Evolutionary conservation across 2,888 invertebrate genomes (phyloP).

Genomic region (Ormyrus labotus): DNA sequence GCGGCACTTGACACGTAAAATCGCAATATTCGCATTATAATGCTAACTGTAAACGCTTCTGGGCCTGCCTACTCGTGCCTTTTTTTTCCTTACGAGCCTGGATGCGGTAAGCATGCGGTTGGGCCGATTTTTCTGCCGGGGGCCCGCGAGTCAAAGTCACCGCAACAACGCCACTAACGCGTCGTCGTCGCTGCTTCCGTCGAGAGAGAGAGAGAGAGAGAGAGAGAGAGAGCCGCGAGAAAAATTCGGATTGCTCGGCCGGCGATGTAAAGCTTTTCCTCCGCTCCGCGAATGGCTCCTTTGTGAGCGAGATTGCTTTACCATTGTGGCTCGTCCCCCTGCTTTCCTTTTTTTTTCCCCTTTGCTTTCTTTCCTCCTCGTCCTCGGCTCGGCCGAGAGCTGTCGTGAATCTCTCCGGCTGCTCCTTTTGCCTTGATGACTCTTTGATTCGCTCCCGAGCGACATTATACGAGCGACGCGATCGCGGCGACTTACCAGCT

Average conservation of each 20-base stretch:
- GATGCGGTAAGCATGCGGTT: constrained; percentile 53
- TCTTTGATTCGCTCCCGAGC: constrained; percentile 20
- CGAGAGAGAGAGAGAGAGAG: background rate
- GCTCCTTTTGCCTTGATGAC: constrained; percentile 13
- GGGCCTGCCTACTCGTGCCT: background rate
- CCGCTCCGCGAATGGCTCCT: background rate
- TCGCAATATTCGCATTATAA: constrained; percentile 52
- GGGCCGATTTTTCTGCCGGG: constrained; percentile 30
- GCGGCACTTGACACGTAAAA: constrained; percentile 44
- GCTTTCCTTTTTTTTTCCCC: background rate
- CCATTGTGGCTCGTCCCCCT: background rate
- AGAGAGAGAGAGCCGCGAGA: background rate
- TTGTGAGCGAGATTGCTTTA: constrained; percentile 13
- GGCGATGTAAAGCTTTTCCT: background rate
- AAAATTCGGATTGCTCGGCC: constrained; percentile 25
- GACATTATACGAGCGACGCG: constrained; percentile 6
- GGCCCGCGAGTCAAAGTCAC: constrained; percentile 28
- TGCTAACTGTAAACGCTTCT: constrained; percentile 38
- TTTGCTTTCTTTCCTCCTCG: background rate
- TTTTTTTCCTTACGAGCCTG: constrained; percentile 25
- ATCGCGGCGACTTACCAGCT: background rate
- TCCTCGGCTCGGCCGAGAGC: background rate
- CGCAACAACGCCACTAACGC: constrained; percentile 21
- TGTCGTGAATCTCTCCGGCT: background rate
- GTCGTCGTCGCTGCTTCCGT: constrained; percentile 16